A percentile compares a stretch with the other conserved stretches of the same genome.
phyloP scores from a whole-genome alignment of 2,888 invertebrate genomes.

The Acronicta psi region DNA sequence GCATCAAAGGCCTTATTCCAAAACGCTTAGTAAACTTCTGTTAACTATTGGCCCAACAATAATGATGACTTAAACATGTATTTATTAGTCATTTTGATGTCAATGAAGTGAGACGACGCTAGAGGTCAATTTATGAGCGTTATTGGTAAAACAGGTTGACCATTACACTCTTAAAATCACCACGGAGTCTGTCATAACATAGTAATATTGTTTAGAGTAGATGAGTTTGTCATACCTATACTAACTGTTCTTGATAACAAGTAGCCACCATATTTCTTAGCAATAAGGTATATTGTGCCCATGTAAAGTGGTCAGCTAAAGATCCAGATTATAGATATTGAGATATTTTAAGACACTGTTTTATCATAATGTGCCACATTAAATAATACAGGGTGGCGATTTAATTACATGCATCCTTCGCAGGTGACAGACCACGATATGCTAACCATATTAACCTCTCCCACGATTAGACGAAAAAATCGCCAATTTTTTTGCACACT shows the following conservation, averaged over 20 bases:
- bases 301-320: no score
- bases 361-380: no score
- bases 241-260: conserved; percentile 21
- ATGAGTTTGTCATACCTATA: conserved; percentile 10
- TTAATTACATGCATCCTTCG: no score
- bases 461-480: no score
- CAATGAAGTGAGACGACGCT: neutral
- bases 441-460: no score
- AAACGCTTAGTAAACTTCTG: neutral
- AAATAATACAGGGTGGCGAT: no score
- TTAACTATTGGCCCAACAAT: neutral
- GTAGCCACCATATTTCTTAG: conserved; percentile 9
- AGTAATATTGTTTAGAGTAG: conserved; percentile 42
- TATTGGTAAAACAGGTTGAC: neutral
- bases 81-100: neutral
- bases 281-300: conserved; percentile 11
- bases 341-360: no score
- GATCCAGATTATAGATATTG: no score
- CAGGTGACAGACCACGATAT: no score
- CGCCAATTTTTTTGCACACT: no score
- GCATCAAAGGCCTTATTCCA: conserved; percentile 8
- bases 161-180: conserved; percentile 20
- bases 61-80: no score
- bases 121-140: neutral
- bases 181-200: conserved; percentile 16